Base-by-base conservation (phyloP, 2,113 vertebrate species). In the Forbesichthys agassizii region DNA sequence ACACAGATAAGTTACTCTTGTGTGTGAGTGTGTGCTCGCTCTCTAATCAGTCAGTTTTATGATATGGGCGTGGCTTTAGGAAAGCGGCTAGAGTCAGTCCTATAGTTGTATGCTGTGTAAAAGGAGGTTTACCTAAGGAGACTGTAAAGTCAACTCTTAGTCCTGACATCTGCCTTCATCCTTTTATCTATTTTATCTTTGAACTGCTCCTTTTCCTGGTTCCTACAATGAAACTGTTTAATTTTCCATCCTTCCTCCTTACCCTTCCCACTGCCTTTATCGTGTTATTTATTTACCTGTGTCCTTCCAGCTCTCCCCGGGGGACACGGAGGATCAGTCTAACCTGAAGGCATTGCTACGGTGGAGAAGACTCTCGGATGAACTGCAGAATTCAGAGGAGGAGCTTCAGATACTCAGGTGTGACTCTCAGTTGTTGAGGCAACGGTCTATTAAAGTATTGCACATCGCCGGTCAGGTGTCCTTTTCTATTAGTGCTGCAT, bases 381-480 rank as follows among this genome's bases (percentile, higher is more conserved):
- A 99, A 82, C 67, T 95, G n/a, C 93, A 87, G 81, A 95, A 95
- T 85, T 96, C 95, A 11, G 91, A 94, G 11, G 93, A 95, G 79
- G 93, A 95, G 60, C 92, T 98, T 73, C 96, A 98, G 81, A 92
- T 98, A 83, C 92, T 98, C 83, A 95, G 97, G 97, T 99, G 64
- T 70, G 75, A 61, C 16, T 62, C 9, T 49, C 13, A 59, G 61
- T 67, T 33, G 10, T 73, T 11, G 10, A 20, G 9, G 16, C 4
- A 33, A 46, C 53, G 48, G 51, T 66, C 47, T 57, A 12, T 48
- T 59, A 42, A 18, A 58, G 9, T 9, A 61, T 12, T 56, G 49
- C 48, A 18, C 12, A 46, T 27, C 53, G 3, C 57, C 27, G 33
- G 13, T n/a, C 56, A 20, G 58, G 9, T 60, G 18, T 42, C 33